A percentile compares a stretch with the other conserved stretches of the same genome.
Evolutionary conservation across 2,113 vertebrate genomes (phyloP).

Genomic region (Nannospalax galili): DNA sequence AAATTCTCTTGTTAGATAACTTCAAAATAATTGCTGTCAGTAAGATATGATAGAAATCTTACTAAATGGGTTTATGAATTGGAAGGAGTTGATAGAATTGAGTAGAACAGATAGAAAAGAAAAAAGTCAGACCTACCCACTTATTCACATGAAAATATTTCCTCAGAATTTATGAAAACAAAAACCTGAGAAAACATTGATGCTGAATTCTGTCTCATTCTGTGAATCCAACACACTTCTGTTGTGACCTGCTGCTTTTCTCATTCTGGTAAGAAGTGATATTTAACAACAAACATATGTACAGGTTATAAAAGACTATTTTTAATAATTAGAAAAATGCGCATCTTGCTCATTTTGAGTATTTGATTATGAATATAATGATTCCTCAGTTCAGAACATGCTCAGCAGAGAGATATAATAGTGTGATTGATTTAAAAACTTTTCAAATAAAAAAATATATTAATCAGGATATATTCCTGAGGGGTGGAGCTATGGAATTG

Average conservation of each 20-base stretch:
- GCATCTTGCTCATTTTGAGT: slow-evolving; percentile 37
- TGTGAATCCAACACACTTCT: too few species aligned
- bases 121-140: not conserved
- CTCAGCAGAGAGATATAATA: slow-evolving; percentile 9
- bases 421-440: not conserved
- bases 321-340: slow-evolving; percentile 25
- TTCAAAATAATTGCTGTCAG: slow-evolving; percentile 43
- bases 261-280: not conserved
- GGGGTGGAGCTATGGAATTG: not conserved
- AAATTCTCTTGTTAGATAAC: slow-evolving; percentile 26
- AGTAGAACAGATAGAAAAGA: slow-evolving; percentile 1
- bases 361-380: slow-evolving; percentile 18
- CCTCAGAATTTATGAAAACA: slow-evolving; percentile 45
- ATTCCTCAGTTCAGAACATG: not conserved
- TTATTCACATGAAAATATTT: slow-evolving; percentile 37
- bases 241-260: too few species aligned
- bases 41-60: not conserved
- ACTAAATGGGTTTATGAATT: slow-evolving; percentile 3
- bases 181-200: slow-evolving; percentile 41
- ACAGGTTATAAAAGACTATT: not conserved
- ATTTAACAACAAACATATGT: slow-evolving; percentile 1
- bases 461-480: slow-evolving; percentile 5
- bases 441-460: slow-evolving; percentile 21
- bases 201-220: not conserved
- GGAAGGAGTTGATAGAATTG: slow-evolving; percentile 25